phyloP scores from a whole-genome alignment of 2,113 vertebrate genomes.

The Antechinus flavipes region DNA sequence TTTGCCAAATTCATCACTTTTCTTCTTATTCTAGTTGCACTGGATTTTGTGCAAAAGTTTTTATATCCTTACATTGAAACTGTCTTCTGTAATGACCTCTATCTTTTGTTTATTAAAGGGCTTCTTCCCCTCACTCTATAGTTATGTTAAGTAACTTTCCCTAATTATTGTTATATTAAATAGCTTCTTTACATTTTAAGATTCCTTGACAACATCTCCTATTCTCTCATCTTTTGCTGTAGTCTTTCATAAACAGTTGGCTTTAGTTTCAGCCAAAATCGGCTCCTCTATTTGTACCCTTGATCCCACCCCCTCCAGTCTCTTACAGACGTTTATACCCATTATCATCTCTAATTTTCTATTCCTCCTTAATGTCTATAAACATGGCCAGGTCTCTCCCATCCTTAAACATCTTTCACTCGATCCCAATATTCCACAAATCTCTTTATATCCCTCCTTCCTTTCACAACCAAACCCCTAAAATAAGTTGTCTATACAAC shows the following conservation, averaged over 20 bases:
- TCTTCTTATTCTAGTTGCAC: background rate
- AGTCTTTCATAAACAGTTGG: background rate
- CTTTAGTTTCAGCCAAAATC: background rate
- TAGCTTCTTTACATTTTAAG: background rate
- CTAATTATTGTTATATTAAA: background rate
- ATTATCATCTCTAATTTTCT: background rate
- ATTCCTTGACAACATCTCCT: background rate
- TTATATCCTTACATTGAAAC: background rate
- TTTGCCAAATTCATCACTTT: background rate
- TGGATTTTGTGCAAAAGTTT: background rate
- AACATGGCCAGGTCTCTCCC: background rate
- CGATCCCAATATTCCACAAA: background rate
- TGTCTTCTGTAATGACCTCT: background rate
- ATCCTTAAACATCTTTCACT: background rate
- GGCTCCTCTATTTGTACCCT: background rate
- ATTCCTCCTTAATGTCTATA: background rate
- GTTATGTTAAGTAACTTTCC: background rate
- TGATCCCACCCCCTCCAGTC: background rate
- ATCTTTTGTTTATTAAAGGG: background rate
- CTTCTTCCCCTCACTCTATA: background rate
- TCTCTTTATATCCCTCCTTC: background rate
- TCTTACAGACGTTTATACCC: background rate
- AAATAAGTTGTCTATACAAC: background rate
- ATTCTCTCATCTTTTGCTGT: background rate
- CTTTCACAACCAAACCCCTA: background rate